Percentiles rank a stretch among this genome's conserved stretches.
These are phyloP conservation scores for Ctenodactylus gundi DNA, from an alignment of 2,113 vertebrate species.

Conservation along the genomic window DNA sequence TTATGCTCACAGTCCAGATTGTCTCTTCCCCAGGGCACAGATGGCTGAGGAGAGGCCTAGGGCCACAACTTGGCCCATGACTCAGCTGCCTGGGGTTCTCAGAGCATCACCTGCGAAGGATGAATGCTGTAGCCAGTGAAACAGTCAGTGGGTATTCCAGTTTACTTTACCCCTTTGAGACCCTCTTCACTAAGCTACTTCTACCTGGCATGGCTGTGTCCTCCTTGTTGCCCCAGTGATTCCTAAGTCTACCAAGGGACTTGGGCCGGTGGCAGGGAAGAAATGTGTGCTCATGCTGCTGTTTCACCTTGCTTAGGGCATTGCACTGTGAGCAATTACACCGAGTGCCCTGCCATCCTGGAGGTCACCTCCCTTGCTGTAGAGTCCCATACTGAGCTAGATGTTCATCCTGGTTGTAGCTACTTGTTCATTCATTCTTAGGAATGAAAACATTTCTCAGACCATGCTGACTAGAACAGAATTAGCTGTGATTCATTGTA, in stretches of 20 bases:
- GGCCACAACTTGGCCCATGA: background rate
- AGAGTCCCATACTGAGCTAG: background rate
- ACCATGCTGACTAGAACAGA: background rate
- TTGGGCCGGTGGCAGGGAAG: fast-evolving
- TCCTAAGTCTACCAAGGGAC: background rate
- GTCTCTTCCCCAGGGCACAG: background rate
- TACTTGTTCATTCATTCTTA: background rate
- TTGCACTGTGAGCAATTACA: fast-evolving
- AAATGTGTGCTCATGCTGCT: background rate
- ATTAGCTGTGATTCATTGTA: background rate
- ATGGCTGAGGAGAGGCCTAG: background rate
- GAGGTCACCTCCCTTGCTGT: background rate
- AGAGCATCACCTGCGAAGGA: background rate
- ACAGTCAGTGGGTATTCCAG: background rate
- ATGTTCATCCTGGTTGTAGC: background rate
- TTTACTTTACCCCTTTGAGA: background rate
- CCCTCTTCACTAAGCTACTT: background rate
- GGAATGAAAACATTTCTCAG: background rate
- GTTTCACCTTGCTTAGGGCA: background rate
- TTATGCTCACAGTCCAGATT: background rate
- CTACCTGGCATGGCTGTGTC: fast-evolving
- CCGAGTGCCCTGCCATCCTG: background rate
- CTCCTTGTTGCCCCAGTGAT: background rate
- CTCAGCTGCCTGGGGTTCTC: background rate
- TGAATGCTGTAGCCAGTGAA: background rate